Evolutionary conservation across 1,140 invertebrate species (phyloP).

Genomic region (Calephelis nemesis): DNA sequence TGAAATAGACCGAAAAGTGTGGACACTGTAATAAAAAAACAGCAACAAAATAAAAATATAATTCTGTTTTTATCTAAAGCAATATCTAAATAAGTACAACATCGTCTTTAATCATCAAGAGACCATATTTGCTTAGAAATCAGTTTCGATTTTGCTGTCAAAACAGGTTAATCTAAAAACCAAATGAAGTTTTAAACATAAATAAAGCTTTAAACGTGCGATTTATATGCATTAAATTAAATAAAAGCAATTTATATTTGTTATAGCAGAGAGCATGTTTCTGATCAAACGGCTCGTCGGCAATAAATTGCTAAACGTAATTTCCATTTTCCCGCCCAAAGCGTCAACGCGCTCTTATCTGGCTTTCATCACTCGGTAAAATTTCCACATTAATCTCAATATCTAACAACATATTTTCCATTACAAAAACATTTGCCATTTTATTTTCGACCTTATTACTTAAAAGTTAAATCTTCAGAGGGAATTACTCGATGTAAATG

Average conservation of each 20-base stretch:
- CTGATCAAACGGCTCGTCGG: conserved; percentile 16
- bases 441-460: conserved; percentile 32
- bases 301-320: conserved; percentile 42
- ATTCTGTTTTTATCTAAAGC: too few relatives aligned
- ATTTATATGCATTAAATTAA: neutral
- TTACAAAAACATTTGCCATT: conserved; percentile 18
- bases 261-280: neutral
- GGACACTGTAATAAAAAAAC: too few relatives aligned
- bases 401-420: conserved; percentile 32
- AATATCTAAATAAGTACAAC: too few relatives aligned
- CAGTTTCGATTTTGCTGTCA: too few relatives aligned
- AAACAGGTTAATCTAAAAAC: too few relatives aligned
- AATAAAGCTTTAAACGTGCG: too few relatives aligned
- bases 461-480: too few relatives aligned
- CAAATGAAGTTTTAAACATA: too few relatives aligned
- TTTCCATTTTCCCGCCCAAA: conserved; percentile 59
- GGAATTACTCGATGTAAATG: neutral
- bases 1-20: too few relatives aligned
- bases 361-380: conserved; percentile 51
- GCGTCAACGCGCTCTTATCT: conserved; percentile 57
- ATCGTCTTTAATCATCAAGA: too few relatives aligned
- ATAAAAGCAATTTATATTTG: neutral
- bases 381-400: conserved; percentile 58
- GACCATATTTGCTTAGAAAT: too few relatives aligned
- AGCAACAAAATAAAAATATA: too few relatives aligned